Evolutionary conservation across 2,888 invertebrate genomes (phyloP).

Genomic region (Azorinus chamasolen): DNA sequence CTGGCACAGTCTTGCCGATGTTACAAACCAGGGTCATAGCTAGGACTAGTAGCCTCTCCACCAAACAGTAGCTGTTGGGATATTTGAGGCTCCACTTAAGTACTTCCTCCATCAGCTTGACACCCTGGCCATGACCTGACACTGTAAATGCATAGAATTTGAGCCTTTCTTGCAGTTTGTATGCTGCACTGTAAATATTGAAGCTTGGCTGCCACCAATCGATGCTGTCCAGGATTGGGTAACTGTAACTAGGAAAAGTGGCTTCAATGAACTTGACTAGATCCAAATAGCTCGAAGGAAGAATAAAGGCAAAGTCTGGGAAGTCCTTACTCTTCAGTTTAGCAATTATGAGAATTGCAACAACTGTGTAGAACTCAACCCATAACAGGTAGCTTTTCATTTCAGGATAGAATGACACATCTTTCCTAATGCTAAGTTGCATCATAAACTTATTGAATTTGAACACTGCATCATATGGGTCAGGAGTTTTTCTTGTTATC

Average conservation of each 20-base stretch:
- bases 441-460: slow-evolving; percentile 71
- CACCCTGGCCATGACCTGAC: slow-evolving; percentile 36
- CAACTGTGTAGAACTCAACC: slow-evolving; percentile 70
- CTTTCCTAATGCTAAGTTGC: slow-evolving; percentile 36
- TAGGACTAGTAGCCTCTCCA: slow-evolving; percentile 71
- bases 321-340: slow-evolving; percentile 47
- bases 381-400: slow-evolving; percentile 68
- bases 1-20: slow-evolving; percentile 61
- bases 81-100: slow-evolving; percentile 23
- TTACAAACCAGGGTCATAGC: slow-evolving; percentile 67
- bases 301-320: slow-evolving; percentile 46
- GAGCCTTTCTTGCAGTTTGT: slow-evolving; percentile 43
- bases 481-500: slow-evolving; percentile 27
- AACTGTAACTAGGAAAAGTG: slow-evolving; percentile 41
- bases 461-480: slow-evolving; percentile 69
- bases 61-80: slow-evolving; percentile 32
- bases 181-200: background rate
- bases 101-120: slow-evolving; percentile 42
- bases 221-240: slow-evolving; percentile 41
- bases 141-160: slow-evolving; percentile 49
- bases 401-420: slow-evolving; percentile 60
- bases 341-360: slow-evolving; percentile 66
- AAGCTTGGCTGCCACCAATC: slow-evolving; percentile 26
- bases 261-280: slow-evolving; percentile 63
- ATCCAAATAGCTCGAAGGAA: slow-evolving; percentile 65